Evolutionary conservation across 2,888 invertebrate species (phyloP).

Genomic region (Melanostoma scalare): DNA sequence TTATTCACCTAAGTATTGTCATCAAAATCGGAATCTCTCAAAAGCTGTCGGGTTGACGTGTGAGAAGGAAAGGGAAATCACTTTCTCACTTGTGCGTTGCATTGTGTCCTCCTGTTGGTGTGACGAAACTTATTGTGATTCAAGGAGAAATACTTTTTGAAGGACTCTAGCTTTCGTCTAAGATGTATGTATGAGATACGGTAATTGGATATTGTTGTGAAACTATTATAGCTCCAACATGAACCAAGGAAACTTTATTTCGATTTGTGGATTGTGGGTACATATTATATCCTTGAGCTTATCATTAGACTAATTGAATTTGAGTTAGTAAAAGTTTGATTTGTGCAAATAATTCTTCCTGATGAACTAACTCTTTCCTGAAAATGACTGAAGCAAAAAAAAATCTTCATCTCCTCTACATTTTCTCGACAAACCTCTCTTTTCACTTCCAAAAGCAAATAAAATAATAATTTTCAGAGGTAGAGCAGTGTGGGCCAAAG

Average conservation of each 20-base stretch:
- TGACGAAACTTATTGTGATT: not conserved
- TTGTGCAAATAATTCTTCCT: too few relatives aligned
- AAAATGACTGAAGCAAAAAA: too few relatives aligned
- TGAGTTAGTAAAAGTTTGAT: not conserved
- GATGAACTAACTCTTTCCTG: too few relatives aligned
- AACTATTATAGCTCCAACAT: slow-evolving; percentile 32
- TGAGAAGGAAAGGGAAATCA: slow-evolving; percentile 9
- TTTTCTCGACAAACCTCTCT: too few relatives aligned
- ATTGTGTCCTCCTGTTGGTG: not conserved
- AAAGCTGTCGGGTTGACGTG: slow-evolving; percentile 6
- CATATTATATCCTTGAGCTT: slow-evolving; percentile 10
- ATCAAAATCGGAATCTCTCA: slow-evolving; percentile 20
- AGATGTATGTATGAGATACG: not conserved
- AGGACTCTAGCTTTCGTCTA: not conserved
- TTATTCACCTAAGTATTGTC: slow-evolving; percentile 29
- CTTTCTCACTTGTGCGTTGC: not conserved
- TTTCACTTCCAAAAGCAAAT: too few relatives aligned
- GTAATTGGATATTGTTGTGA: slow-evolving; percentile 15
- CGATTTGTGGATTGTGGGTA: too few relatives aligned
- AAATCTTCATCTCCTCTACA: too few relatives aligned
- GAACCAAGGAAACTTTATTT: not conserved
- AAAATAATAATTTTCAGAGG: too few relatives aligned
- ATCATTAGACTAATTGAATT: slow-evolving; percentile 39
- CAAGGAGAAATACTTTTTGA: not conserved
- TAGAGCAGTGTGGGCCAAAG: too few relatives aligned